Base-by-base conservation (phyloP, 2,797 vertebrate genomes). In the Gila robusta region DNA sequence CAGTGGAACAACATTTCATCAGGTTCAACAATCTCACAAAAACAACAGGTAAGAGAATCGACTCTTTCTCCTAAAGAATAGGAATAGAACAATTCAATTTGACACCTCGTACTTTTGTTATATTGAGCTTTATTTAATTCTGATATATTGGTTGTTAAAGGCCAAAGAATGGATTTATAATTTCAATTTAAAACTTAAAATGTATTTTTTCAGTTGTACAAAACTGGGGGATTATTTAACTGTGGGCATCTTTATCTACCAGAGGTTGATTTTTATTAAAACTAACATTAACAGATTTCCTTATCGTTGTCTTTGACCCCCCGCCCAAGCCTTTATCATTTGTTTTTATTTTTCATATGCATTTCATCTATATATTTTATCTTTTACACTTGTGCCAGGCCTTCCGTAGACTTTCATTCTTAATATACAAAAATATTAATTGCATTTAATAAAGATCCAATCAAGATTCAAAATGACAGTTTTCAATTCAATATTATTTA, bases 21-120 rank as follows among this genome's bases (percentile, higher is more conserved):
- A 41, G 47, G 71, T 54, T 67, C 56, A 69, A 72, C 83, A 86
- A 66, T 79, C 82, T 71, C 77, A 82, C 77, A 87, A 62, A 82
- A 59, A 77, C 83, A 74, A 76, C 81, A 88, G 87, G 89, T 89
- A 89, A 81, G 78, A 79, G 12, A 47, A 14, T 69, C 52, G 12
- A 41, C 47, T 69, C 37, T 28, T 77, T 70, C 26, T 70, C 64
- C 64, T 41, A 72, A 76, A 82, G 41, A 32, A 67, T 79, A 62
- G 66, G 47, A 86, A 44, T 37, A 39, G 72, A 86, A 78, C 32
- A 69, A 26, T 64, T 79, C 2, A 64, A 66, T 16, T 21, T 79
- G 9, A 41, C 12, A 8, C 32, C 10, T 56, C 3, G 8, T 66
- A 44, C n/a, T 32, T 79, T 66, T 79, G 16, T 78, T 17, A 39